Base-by-base conservation (phyloP, 1,140 invertebrate genomes). In the Campoletis sonorensis region DNA sequence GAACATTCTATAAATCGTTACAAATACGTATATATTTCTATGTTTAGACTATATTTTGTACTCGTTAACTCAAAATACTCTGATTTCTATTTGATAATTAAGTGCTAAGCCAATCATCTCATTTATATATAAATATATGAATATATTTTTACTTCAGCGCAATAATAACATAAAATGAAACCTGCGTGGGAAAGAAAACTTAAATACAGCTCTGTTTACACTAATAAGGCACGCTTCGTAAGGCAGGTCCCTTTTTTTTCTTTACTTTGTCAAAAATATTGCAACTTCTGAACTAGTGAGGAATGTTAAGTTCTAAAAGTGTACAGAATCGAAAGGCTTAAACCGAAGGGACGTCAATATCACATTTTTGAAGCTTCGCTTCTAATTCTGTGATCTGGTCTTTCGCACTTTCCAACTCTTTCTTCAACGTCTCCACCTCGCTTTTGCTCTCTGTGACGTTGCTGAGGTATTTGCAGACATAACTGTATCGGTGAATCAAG, bases 331-430 rank as follows among this genome's bases (percentile, higher is more conserved):
- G 11, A 40, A 37, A 15, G 7, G 1, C 11, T 40, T 79, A 30
- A n/a, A 37, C 45, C 30, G 79, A 72, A 33, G 76, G 80, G 76
- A 88, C 87, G 73, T 87, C 87, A 4, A 79, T 23, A 58, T 88
- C 87, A 33, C 83, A 83, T 75, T 90, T 89, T 4, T 90, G 88
- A 85, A 94, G 91, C 90, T 95, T 93, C 37, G 92, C 92, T 89
- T 94, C 93, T 11, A 96, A 80, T 81, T 94, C 93, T 15, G 91
- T 89, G 72, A 95, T 94, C 76, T 92, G 91, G 26, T 92, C 90
- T 83, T 93, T 92, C 5, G 93, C 92, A 30, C 93, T 92, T 54
- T 94, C 93, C 7, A 95, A 80, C 85, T 93, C 91, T 80, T 93
- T 92, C 82, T 93, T 92, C 33, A 93, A 76, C 0, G 77, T 71